phyloP scores from a whole-genome alignment of 2,113 vertebrate genomes.

The Malaclemys terrapin region DNA sequence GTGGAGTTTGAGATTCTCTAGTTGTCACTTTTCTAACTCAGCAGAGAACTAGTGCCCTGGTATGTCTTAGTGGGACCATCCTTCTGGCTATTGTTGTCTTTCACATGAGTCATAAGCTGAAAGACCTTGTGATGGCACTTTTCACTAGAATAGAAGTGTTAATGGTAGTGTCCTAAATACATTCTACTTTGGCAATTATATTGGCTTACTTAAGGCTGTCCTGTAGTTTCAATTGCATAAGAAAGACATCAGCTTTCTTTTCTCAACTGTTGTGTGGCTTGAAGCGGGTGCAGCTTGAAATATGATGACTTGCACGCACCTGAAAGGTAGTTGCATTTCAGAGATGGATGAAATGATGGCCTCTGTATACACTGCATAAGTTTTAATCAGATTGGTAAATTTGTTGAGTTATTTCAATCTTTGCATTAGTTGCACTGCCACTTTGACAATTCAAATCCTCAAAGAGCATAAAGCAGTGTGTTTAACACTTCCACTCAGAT shows the following conservation, averaged over 20 bases:
- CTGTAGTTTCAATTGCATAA: background rate
- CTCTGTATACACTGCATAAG: background rate
- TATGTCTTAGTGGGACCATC: accelerated
- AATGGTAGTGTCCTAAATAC: background rate
- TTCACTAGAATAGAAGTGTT: accelerated
- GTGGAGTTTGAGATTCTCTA: background rate
- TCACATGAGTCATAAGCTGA: accelerated
- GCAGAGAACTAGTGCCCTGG: background rate
- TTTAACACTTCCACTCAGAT: background rate
- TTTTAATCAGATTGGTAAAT: accelerated
- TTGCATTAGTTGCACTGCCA: background rate
- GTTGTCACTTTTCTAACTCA: background rate
- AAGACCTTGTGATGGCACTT: accelerated
- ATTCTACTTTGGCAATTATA: background rate
- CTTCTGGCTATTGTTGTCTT: accelerated
- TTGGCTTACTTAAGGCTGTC: background rate
- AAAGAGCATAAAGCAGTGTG: accelerated
- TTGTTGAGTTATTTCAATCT: background rate
- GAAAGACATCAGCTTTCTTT: background rate
- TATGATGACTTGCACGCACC: background rate
- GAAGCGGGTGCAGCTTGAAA: background rate
- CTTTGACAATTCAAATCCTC: background rate
- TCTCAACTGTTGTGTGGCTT: background rate
- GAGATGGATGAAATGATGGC: accelerated
- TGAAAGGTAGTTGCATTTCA: accelerated